Evolutionary conservation across 2,888 invertebrate species (phyloP).

Genomic region (Nebria brevicollis): DNA sequence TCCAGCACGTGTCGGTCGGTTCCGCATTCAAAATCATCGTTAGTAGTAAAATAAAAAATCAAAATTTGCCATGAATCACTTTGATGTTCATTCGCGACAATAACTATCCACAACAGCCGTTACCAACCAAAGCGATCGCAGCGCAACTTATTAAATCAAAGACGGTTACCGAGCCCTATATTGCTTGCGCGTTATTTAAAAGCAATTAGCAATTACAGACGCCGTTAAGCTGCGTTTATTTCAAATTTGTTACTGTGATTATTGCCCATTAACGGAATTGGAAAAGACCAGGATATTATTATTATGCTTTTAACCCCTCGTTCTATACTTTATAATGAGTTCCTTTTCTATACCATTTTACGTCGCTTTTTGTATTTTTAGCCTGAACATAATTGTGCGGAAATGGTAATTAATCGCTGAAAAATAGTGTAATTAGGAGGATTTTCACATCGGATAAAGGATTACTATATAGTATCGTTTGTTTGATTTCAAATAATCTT

Average conservation of each 20-base stretch:
- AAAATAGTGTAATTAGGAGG: background rate
- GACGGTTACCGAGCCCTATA: background rate
- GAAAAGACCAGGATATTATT: constrained; percentile 18
- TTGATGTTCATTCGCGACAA: constrained; percentile 8
- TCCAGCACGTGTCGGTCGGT: background rate
- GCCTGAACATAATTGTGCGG: background rate
- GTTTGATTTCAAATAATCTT: background rate
- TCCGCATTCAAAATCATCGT: background rate
- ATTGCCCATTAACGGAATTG: constrained; percentile 37
- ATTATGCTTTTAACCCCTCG: constrained; percentile 18
- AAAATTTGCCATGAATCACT: background rate
- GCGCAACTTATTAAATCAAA: constrained; percentile 23
- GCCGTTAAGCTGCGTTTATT: constrained; percentile 40
- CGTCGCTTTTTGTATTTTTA: background rate
- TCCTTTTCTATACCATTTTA: background rate
- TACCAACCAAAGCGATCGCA: background rate
- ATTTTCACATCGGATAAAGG: background rate
- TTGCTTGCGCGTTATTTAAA: constrained; percentile 31
- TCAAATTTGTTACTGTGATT: constrained; percentile 42
- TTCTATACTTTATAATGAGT: background rate
- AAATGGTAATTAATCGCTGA: background rate
- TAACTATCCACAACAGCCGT: background rate
- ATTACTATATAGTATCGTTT: background rate
- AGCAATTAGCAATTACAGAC: constrained; percentile 42
- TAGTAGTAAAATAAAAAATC: background rate